phyloP scores from a whole-genome alignment of 2,888 invertebrate genomes.

The Limenitis camilla region DNA sequence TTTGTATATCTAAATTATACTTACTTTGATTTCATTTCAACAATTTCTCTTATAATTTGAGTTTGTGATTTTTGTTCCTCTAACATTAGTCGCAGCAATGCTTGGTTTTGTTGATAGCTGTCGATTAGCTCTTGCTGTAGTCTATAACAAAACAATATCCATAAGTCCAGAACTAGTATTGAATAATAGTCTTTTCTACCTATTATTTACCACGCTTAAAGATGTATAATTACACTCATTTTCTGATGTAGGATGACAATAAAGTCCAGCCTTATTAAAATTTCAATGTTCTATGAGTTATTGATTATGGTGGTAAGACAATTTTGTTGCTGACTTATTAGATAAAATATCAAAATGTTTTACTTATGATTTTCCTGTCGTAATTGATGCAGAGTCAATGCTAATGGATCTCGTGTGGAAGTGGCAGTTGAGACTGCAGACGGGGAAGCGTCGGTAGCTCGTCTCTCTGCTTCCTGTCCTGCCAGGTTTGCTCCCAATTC shows the following conservation, averaged over 20 bases:
- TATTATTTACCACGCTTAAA: too few species aligned
- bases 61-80: conserved; percentile 81
- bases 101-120: conserved; percentile 82
- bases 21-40: conserved; percentile 50
- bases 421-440: conserved; percentile 62
- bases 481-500: conserved; percentile 92
- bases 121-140: conserved; percentile 85
- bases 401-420: conserved; percentile 49
- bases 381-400: conserved; percentile 35
- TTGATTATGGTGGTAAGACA: too few species aligned
- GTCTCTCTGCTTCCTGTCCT: conserved; percentile 77
- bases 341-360: background rate
- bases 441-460: conserved; percentile 60
- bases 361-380: conserved; percentile 61
- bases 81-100: conserved; percentile 79
- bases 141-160: conserved; percentile 41
- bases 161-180: too few species aligned
- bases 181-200: too few species aligned
- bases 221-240: too few species aligned
- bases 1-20: conserved; percentile 14
- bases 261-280: too few species aligned
- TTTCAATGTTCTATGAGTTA: too few species aligned
- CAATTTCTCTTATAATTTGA: conserved; percentile 66
- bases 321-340: too few species aligned
- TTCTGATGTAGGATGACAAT: too few species aligned